Evolutionary conservation across 2,113 vertebrate species (phyloP), one percentile per base, ranked within the genome.

Genomic region (Saguinus imperator): DNA sequence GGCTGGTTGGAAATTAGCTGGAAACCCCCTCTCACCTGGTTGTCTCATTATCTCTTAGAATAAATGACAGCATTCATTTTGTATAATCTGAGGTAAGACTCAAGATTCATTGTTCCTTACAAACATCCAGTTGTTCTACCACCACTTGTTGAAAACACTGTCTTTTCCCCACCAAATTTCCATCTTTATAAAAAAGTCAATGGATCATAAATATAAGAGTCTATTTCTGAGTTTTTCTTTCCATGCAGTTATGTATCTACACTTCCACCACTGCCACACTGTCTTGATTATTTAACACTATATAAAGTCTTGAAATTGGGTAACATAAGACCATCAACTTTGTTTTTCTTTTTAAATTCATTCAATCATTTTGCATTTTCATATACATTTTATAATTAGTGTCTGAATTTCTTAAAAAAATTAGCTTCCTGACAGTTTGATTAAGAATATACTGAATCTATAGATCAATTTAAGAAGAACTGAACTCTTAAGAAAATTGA

Each of bases 101-200:
- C 70, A 23, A 72, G 37, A 6, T 45, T 70, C 45, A 45, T 29
- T 83, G 57, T 82, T 68, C 64, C 23, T 70, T 75, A 48, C 12
- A 88, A 68, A 32, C 40, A 70, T 29, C 37, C 14, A 50, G 37
- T 80, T 87, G 58, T 4, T 57, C 55, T 10, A 91, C 21, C 45
- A 57, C 11, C 5, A 72, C 43, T 83, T 91, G 17, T 43, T 66
- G 5, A 89, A 82, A 87, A 58, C 16, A 61, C 25, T 17, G 80
- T 55, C 10, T 84, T 80, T 82, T 77, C 35, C n/a, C 75, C 52
- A 70, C 48, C 57, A 35, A 91, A 95, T 37, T 82, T 29, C 32
- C 50, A 58, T 45, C 48, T 76, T 76, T 87, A 20, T 58, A 77
- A 79, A 96, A 93, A 95, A 91, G 50, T 45, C 50, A 83, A 64